phyloP scores from a whole-genome alignment of 53 echinoderm and acorn worm genomes.

The Holothuria leucospilota region DNA sequence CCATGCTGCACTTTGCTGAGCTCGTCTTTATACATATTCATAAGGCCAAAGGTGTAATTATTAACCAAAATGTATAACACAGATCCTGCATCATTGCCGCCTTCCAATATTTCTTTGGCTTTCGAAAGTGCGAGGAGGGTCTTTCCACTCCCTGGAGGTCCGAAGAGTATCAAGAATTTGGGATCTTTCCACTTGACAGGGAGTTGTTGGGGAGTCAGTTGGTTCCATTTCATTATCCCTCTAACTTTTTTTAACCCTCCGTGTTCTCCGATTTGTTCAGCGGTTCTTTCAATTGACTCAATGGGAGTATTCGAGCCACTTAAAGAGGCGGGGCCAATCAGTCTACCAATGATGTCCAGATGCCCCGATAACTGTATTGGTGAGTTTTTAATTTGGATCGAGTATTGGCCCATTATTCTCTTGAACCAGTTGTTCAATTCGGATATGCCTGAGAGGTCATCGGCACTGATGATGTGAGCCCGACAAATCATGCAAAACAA shows the following conservation, averaged over 20 bases:
- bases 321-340: no score
- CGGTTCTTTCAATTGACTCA: not conserved
- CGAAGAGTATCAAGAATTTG: not conserved
- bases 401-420: not conserved
- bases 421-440: not conserved
- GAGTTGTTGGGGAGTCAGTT: not conserved
- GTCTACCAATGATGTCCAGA: not conserved
- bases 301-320: not conserved
- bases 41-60: not conserved
- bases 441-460: not conserved
- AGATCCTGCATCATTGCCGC: no score
- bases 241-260: not conserved
- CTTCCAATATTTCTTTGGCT: no score
- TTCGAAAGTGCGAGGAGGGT: no score
- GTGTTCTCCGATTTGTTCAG: constrained; percentile 1
- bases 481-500: not conserved
- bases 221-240: no score
- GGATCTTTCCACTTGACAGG: not conserved
- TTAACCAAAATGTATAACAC: not conserved
- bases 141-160: not conserved
- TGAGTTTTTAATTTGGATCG: not conserved
- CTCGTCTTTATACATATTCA: not conserved
- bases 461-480: not conserved
- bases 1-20: constrained; percentile 1
- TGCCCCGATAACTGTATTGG: not conserved